Base-by-base conservation (phyloP, 2,113 vertebrate genomes). In the Apteryx mantelli region DNA sequence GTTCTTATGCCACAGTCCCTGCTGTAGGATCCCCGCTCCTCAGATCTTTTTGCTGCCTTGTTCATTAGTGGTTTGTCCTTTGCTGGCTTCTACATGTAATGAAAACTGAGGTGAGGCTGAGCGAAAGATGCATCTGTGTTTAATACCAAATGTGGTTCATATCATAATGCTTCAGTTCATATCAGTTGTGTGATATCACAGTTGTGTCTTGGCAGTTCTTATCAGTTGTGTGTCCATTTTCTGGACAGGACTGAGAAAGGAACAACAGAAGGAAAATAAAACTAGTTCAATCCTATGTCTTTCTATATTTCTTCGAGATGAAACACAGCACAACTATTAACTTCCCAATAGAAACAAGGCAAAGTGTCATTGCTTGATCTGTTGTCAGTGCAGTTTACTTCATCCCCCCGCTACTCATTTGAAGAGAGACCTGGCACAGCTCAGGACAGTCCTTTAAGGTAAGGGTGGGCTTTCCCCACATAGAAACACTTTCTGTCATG, bases 71-170 rank as follows among this genome's bases (percentile, higher is more conserved):
- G 38, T 52, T 64, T 56, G 15, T 74, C 48, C 75, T 73, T 64
- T 83, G 50, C 58, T 0, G 1, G 55, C 50, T 87, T 76, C 92
- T 70, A 20, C 19, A 60, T 52, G 70, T 4, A 52, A 65, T 1
- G 5, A 30, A 0, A 2, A 32, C 56, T 40, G 44, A 34, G 65
- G 80, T 0, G 0, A 86, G 79, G 58, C 58, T 0, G 0, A 71
- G 42, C 40, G 48, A 89, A 61, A 0, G 4, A 42, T 38, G 38
- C 64, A 61, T 20, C 74, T 60, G 81, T 42, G 18, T 34, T 85
- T 60, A 79, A 24, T 78, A 42, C 56, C 84, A 85, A 76, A 65
- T 44, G 21, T 11, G 24, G 4, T 38, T 38, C 36, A 38, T 38
- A 38, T 38, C 36, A 7, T 38, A 38, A 38, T 38, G 36, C 36